Evolutionary conservation across 2,113 vertebrate species (phyloP).

Genomic region (Bujurquina vittata): DNA sequence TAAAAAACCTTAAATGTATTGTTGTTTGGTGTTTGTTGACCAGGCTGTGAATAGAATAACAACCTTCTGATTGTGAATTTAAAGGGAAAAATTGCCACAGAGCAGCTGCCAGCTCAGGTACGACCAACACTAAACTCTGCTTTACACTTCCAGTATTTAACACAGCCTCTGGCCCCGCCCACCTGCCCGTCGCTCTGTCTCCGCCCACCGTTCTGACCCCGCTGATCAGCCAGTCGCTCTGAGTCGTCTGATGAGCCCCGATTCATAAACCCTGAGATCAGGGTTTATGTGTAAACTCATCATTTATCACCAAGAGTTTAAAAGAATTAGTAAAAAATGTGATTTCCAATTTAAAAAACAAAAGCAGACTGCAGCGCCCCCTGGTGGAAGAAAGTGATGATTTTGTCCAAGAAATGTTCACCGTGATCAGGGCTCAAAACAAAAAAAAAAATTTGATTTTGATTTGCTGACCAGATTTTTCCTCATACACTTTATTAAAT

Average conservation of each 20-base stretch:
- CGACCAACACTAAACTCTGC: not conserved
- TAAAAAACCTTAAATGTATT: not conserved
- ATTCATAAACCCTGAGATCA: not conserved
- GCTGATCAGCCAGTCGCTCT: not conserved
- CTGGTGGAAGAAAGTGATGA: not conserved
- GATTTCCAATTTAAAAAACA: not conserved
- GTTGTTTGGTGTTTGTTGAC: not conserved
- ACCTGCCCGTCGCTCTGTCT: not conserved
- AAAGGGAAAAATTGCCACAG: not conserved
- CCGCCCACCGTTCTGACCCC: too few relatives aligned
- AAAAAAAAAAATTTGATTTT: too few relatives aligned
- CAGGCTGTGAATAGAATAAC: not conserved
- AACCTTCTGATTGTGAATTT: not conserved
- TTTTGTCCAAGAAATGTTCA: accelerated
- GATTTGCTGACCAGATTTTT: too few relatives aligned
- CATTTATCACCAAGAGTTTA: not conserved
- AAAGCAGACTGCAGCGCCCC: not conserved
- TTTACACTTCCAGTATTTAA: not conserved
- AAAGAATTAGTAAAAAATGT: not conserved
- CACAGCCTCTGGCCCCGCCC: not conserved
- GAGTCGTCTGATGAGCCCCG: not conserved
- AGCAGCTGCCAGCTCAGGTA: not conserved
- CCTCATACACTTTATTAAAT: not conserved
- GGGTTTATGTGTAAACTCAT: not conserved
- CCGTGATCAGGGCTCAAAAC: accelerated